Evolutionary conservation across 2,888 invertebrate species (phyloP), one percentile per base, ranked within the genome.

Genomic region (Andrena camellia): DNA sequence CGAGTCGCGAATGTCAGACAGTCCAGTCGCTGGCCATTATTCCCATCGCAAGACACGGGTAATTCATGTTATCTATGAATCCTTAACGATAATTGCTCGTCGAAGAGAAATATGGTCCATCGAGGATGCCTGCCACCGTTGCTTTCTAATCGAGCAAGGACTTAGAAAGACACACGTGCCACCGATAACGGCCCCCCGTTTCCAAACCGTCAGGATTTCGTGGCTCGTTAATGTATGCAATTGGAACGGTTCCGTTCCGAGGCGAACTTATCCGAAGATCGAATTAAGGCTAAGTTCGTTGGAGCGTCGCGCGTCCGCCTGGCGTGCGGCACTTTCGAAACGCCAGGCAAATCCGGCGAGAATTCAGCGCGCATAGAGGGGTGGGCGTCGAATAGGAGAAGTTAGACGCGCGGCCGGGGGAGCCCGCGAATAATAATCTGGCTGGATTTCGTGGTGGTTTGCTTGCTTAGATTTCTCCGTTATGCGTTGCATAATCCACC

Each of bases 381-480:
- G 29, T 2, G 66, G 13, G 7, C 17, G 17, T 8, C 8, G 29
- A 20, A 8, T 23, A 8, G 54, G 13, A n/a, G 20, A 42, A n/a
- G 13, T 23, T 26, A 54, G 17, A 26, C 66, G 20, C 31, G 60
- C 17, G 31, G 31, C 52, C 48, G 79, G 10, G 13, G 68, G 35
- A 62, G 60, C 52, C 64, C 52, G 59, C 67, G 70, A 78, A 42
- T 42, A 60, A 23, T 63, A 59, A 80, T 78, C 78, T 29, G 42
- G 63, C 68, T 64, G 59, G 84, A 85, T 88, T 88, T 89, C 79
- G 82, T 81, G 84, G 85, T 84, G 67, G 71, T 71, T 80, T 71
- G 89, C 74, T 80, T 86, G 89, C 83, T 88, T 88, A 86, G 89
- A 89, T 84, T 80, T 86, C 84, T 88, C 88, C 88, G 88, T 88